Evolutionary conservation across 2,113 vertebrate species (phyloP).

Genomic region (Noturus placidus): DNA sequence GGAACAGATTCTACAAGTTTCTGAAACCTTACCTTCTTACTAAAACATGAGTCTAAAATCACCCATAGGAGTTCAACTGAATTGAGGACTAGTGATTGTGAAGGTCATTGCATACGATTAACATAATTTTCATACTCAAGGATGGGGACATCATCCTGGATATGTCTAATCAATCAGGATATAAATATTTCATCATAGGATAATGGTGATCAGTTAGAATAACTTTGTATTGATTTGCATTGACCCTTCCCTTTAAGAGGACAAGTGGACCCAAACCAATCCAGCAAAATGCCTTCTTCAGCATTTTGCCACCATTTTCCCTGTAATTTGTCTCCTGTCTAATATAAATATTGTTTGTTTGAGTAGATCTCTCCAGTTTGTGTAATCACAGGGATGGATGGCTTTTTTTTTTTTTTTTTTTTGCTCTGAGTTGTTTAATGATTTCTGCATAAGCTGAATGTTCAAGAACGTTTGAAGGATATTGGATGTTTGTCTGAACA

Average conservation of each 20-base stretch:
- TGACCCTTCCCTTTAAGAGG: neutral
- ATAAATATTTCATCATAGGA: neutral
- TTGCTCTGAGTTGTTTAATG: slow-evolving; percentile 14
- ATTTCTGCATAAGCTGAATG: slow-evolving; percentile 10
- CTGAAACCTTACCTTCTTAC: neutral
- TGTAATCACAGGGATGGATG: neutral
- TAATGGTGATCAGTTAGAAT: neutral
- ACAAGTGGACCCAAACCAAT: neutral
- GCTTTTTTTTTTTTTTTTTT: no score
- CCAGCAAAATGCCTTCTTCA: neutral
- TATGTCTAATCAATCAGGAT: neutral
- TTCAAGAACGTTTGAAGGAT: neutral
- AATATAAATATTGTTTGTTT: neutral
- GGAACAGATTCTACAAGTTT: neutral
- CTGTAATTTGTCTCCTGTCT: neutral
- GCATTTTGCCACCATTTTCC: neutral
- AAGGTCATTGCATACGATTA: neutral
- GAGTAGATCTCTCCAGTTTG: neutral
- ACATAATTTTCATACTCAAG: neutral
- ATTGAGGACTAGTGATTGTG: neutral
- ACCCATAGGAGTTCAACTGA: neutral
- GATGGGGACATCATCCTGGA: neutral
- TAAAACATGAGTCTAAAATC: neutral
- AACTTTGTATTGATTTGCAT: neutral
- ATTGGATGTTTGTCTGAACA: neutral